Evolutionary conservation across 1,140 invertebrate genomes (phyloP), one percentile per base, ranked within the genome.

Genomic region (Drosophila lini): DNA sequence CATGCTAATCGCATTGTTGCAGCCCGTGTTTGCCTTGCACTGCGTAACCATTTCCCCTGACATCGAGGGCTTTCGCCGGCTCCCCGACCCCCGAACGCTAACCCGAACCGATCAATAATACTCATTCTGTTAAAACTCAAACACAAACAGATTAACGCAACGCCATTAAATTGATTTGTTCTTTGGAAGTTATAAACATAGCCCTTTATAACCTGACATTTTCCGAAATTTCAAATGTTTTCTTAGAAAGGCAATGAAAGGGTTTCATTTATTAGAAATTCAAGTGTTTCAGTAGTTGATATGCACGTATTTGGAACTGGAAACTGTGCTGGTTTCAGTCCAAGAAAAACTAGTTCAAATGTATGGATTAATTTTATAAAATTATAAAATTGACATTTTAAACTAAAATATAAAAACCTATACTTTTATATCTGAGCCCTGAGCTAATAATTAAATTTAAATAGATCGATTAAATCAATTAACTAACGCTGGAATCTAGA

Each of bases 1-100:
- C 69, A 73, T 71, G 68, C 52, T 71, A 71, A 71, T 71, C 68
- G 68, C 44, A 50, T 70, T 71, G 64, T 55, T 58, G 68, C 65
- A 67, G 65, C 62, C 38, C 41, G 65, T 70, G 52, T 70, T 70
- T 69, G 61, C 22, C 3, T 16, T 48, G 19, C 64, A 52, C 65
- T 69, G 61, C 62, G 61, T 67, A 67, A 28, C 65, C 44, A 41
- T 42, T 59, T 59, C 44, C 68, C 65, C 19, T 9, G 47, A 15
- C 45, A 50, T 47, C 34, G 36, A 65, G 16, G 34, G 36, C 60
- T 65, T 65, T 65, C 44, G 22, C 25, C 19, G 13, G 11, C 31
- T 9, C 25, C 44, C 6, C 53, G 16, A 36, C 15, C 9, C 50
- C 50, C 11, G 6, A 53, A 19, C 32, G 11, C 50, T 5, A 22